Evolutionary conservation across 2,113 vertebrate genomes (phyloP), one percentile per base, ranked within the genome.

Genomic region (pig (Sus scrofa)): DNA sequence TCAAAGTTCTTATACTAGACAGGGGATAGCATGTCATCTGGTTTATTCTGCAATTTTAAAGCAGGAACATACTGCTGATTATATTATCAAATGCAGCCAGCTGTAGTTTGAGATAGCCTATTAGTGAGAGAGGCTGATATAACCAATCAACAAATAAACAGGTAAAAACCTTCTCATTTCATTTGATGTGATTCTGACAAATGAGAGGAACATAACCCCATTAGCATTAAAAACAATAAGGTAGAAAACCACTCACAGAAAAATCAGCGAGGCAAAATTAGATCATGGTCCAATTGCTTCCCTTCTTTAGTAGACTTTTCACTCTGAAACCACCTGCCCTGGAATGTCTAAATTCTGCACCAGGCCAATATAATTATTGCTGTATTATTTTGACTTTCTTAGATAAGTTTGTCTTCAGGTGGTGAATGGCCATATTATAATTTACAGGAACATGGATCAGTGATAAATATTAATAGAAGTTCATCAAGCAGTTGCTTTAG

Each of bases 81-180:
- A 58, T 86, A 78, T 74, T 96, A 62, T 60, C 73, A 75, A 67
- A 93, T 37, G 19, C 32, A 58, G 56, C n/a, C 81, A 96, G 82
- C 39, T 94, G n/a, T 56, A 62, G 34, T 77, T 30, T 79, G 63
- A 86, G 78, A 50, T 71, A 71, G 34, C 18, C 44, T 93, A 56
- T 88, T 94, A 85, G 87, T 58, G 30, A 93, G 27, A 96, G 10
- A 87, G 8, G 58, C 32, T 95, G 39, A 74, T 93, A 19, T 19
- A 94, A 44, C 26, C 52, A 86, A 58, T 79, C 56, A 93, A 85
- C 44, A 96, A 90, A 15, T 71, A 95, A 90, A 86, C 18, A 92
- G 62, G 74, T 79, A 75, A 83, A 95, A 95, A 34, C 77, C 70
- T 71, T 86, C 44, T 60, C 54, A 73, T 79, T 96, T 71, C 60